phyloP scores from a whole-genome alignment of 2,113 vertebrate genomes.

The Etheostoma cragini region DNA sequence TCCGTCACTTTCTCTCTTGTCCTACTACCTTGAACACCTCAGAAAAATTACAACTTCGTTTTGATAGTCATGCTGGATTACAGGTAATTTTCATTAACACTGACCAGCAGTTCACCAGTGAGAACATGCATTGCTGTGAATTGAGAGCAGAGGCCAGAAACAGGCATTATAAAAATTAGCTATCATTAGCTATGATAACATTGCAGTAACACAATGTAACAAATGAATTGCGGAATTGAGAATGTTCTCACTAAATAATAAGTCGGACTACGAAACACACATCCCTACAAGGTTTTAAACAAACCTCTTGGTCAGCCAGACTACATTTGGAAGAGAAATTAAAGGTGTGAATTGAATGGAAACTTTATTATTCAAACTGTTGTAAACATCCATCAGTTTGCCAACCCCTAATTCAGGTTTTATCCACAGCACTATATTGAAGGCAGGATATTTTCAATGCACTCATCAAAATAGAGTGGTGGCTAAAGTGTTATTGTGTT shows the following conservation, averaged over 20 bases:
- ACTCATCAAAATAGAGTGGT: too few relatives aligned
- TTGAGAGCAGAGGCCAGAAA: not conserved
- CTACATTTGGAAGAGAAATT: not conserved
- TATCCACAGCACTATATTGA: not conserved
- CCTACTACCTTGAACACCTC: not conserved
- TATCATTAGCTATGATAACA: not conserved
- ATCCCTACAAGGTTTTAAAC: not conserved
- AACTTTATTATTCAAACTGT: not conserved
- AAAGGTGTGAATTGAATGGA: not conserved
- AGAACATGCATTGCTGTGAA: not conserved
- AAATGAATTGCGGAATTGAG: not conserved
- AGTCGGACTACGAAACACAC: not conserved
- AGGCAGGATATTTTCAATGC: not conserved
- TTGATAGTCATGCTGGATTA: slow-evolving; percentile 9
- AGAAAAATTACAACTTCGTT: not conserved
- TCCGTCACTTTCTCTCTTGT: slow-evolving; percentile 6
- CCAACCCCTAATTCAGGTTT: not conserved
- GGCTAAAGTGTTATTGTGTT: not conserved
- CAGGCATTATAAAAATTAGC: rapidly evolving
- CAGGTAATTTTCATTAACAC: not conserved
- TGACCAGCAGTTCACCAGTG: not conserved
- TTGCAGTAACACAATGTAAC: not conserved
- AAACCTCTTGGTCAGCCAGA: not conserved
- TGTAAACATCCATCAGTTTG: not conserved
- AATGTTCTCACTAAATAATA: not conserved